phyloP scores from a whole-genome alignment of 2,797 vertebrate species.

The Pseudotriccus pelzelni region DNA sequence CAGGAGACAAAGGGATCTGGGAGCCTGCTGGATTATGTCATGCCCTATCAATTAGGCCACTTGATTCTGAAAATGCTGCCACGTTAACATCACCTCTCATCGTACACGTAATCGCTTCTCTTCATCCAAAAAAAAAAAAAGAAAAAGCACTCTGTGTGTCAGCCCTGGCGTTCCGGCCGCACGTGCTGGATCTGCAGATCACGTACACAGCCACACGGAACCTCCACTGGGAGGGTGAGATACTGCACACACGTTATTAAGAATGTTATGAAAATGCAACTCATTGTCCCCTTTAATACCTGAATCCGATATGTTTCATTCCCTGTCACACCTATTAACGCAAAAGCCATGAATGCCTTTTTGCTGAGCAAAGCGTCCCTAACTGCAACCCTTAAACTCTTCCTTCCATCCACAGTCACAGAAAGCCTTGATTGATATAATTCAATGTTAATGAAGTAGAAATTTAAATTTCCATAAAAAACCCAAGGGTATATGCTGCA shows the following conservation, averaged over 20 bases:
- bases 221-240: background rate
- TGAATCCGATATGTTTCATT: slow-evolving; percentile 71
- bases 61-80: background rate
- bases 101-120: slow-evolving; percentile 1
- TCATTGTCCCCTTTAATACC: slow-evolving; percentile 58
- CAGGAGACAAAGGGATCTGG: background rate
- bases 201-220: slow-evolving; percentile 28
- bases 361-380: slow-evolving; percentile 30
- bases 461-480: slow-evolving; percentile 76
- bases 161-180: background rate
- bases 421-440: slow-evolving; percentile 86
- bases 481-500: slow-evolving; percentile 85
- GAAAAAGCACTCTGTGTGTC: background rate
- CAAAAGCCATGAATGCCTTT: slow-evolving; percentile 32
- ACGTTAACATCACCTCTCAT: background rate
- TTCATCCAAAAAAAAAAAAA: slow-evolving; percentile 18
- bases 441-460: slow-evolving; percentile 71
- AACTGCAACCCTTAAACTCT: slow-evolving; percentile 68
- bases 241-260: background rate
- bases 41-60: background rate
- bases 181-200: slow-evolving; percentile 35
- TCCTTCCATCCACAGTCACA: slow-evolving; percentile 96
- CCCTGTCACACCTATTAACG: slow-evolving; percentile 44
- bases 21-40: background rate
- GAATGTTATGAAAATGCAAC: slow-evolving; percentile 48